Base-by-base conservation (phyloP, 2,797 vertebrate genomes). In the Siniperca scherzeri region DNA sequence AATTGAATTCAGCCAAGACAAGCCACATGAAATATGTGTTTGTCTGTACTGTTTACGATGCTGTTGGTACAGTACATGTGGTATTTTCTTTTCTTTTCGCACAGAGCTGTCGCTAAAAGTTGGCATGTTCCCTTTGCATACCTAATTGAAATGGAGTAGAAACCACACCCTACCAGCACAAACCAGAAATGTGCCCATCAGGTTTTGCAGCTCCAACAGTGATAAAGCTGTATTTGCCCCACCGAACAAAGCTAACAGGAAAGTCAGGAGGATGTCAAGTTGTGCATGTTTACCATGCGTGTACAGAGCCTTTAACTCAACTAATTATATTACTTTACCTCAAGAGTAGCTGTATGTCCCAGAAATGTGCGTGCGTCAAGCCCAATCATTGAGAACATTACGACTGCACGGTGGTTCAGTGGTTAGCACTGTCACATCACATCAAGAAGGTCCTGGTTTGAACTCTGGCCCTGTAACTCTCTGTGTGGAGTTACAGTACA, bases 341-440 rank as follows among this genome's bases (percentile, higher is more conserved):
- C 44, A 46, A 17, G 36, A 75, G 25, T 40, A 36, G 27, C 60
- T 48, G 10, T 30, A 33, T 71, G 83, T 27, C 69, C 72, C 69
- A 76, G 73, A 84, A 87, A 78, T 71, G 84, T 82, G 78, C 69
- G 21, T 3, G 0, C 40, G 69, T 81, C 73, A 42, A 66, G 9
- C 33, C 10, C 48, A 67, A 74, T 74, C 56, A 65, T 21, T 75
- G 70, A 68, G 46, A 74, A 48, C 17, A 53, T 48, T 80, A 3
- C 53, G 70, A 77, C 36, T 44, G 53, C 33, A 42, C 25, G 1
- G 72, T 61, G 48, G 69, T 56, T 77, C 55, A 48, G 59, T 46
- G n/a, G 38, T 82, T 60, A 38, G 66, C 66, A 1, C 66, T 66
- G 75, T 85, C 69, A 83, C 77, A 36, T 79, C 27, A 60, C 36